Evolutionary conservation across 2,113 vertebrate genomes (phyloP), one percentile per base, ranked within the genome.

Genomic region (Catharus fuscescens): DNA sequence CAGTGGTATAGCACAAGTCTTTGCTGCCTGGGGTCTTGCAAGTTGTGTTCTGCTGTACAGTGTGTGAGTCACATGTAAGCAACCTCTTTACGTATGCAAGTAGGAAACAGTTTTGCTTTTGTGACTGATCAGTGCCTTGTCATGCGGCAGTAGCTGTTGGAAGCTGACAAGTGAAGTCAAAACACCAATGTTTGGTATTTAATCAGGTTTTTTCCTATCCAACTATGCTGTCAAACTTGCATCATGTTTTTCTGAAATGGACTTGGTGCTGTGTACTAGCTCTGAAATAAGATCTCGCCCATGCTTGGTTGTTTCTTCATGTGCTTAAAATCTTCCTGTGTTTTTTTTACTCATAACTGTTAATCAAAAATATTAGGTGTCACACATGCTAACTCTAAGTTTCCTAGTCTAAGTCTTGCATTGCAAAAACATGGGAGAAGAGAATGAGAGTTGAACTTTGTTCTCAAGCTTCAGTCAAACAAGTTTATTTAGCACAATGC

Each of bases 191-290:
- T 32, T 73, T 26, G 12, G 8, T 77, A 31, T 64, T 18, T 65
- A 15, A 56, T 32, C 6, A 28, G 38, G 5, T 67, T 84, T 80
- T 74, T 31, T 80, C 12, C 16, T 0, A 7, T 88, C 18, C 2
- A 40, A 0, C 24, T 17, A 12, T 52, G 19, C 31, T 62, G 12
- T 76, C 18, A 31, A 23, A 56, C n/a, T 56, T 0, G 0, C 10
- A 32, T n/a, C 5, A 8, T 3, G 7, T 72, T 54, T 72, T 59
- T 87, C 62, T 8, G 18, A 48, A 76, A 54, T 34, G 25, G 44
- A 13, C 18, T 74, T 50, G 6, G 8, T 84, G 29, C 34, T 70
- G 20, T 74, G 28, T 85, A 31, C 36, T 83, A 18, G 24, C 26
- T 20, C 34, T 89, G 60, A 69, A 91, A 34, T 50, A 92, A 76